Evolutionary conservation across 2,888 invertebrate species (phyloP), one percentile per base, ranked within the genome.

Genomic region (Callosobruchus maculatus): DNA sequence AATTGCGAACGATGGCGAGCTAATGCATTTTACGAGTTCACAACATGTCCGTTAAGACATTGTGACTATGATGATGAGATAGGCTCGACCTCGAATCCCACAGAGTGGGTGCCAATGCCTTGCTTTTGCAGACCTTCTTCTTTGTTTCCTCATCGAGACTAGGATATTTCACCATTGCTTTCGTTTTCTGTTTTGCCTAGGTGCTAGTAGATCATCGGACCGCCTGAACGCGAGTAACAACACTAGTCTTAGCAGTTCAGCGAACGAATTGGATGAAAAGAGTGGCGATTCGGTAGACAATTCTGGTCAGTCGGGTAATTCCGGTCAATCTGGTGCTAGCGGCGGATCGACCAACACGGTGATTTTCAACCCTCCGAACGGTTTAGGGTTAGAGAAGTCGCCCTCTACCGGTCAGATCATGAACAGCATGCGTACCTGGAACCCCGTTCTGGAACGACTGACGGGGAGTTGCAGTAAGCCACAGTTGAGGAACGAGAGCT

Each of bases 361-460:
- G 13, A 89, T 89, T 73, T 89, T 88, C 79, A 87, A 89, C 77
- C 88, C 88, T 0, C 83, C 85, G 74, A 74, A 70, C 13, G 76
- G 73, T 20, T 66, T 71, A 74, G 76, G 30, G 21, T 9, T 70
- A 9, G 30, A 70, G 70, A 26, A 70, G n/a, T 22, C 26, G 67
- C 21, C n/a, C 13, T n/a, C 67, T 21, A 13, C 66, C 26, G 49
- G 21, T 30, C 26, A 31, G 22, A 78, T 77, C 31, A 22, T 91
- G 85, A 91, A 90, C 78, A 86, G 90, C 1, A 84, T 92, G 78
- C 92, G 92, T 73, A 92, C 92, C 0, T 93, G 93, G 93, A 97
- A 97, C 87, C 96, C 97, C 77, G 96, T 97, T 75, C 92, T 97
- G 83, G 97, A 97, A 84, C 89, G 96, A 83, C 88, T 97, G 83